phyloP scores from a whole-genome alignment of 1,140 invertebrate species.

The Aricia agestis region DNA sequence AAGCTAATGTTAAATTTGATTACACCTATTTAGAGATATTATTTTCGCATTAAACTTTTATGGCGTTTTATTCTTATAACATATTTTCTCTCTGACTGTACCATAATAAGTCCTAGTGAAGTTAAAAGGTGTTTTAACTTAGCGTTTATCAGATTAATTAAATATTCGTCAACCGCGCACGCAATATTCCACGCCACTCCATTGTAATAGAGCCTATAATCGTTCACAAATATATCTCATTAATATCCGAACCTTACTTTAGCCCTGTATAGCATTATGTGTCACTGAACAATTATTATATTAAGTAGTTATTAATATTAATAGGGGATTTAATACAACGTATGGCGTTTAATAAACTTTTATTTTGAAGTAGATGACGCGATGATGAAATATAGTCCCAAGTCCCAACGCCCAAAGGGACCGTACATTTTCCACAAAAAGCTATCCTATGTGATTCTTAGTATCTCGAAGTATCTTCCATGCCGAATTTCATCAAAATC shows the following conservation, averaged over 20 bases:
- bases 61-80: neutral
- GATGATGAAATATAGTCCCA: no score
- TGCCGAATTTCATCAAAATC: no score
- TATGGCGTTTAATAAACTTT: neutral
- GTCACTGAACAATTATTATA: constrained; percentile 13
- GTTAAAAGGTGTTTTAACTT: constrained; percentile 41
- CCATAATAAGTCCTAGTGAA: constrained; percentile 23
- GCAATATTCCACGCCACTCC: constrained; percentile 31
- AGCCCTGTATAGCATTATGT: neutral
- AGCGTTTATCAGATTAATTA: constrained; percentile 45
- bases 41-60: no score
- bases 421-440: no score
- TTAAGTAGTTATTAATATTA: constrained; percentile 11
- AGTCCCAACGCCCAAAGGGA: no score
- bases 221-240: constrained; percentile 14
- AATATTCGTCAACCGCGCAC: constrained; percentile 31
- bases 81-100: constrained; percentile 16
- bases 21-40: no score
- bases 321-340: neutral
- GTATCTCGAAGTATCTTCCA: no score
- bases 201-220: constrained; percentile 29
- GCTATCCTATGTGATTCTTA: no score
- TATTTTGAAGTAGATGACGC: no score
- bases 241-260: neutral
- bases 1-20: no score